Conservation (phyloP, 1,140 invertebrate genomes). For the Drosophila sp. region DNA sequence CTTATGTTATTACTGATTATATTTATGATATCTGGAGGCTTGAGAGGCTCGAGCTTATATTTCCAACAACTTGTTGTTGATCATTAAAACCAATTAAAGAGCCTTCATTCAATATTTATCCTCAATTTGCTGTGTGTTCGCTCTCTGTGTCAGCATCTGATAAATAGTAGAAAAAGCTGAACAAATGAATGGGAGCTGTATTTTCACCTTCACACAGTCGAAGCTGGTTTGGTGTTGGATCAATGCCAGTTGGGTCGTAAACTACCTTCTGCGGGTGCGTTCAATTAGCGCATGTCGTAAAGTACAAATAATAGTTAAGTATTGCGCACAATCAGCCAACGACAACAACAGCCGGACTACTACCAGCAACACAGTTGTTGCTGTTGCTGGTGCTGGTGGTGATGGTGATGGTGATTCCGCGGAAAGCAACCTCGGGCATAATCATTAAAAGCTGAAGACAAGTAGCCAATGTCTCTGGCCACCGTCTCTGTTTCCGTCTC, state of each 20-base stretch:
- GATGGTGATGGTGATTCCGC: constrained; percentile 32
- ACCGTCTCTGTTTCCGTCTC: constrained; percentile 11
- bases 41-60: background rate
- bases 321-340: constrained; percentile 16
- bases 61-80: background rate
- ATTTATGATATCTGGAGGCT: background rate
- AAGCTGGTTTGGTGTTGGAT: constrained; percentile 27
- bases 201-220: constrained; percentile 40
- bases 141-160: too few relatives aligned
- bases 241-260: constrained; percentile 62
- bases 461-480: constrained; percentile 37
- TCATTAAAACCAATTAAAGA: constrained; percentile 1
- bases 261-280: constrained; percentile 58
- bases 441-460: constrained; percentile 67
- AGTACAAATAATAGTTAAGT: constrained; percentile 78
- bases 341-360: background rate
- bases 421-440: constrained; percentile 50
- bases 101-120: constrained; percentile 2
- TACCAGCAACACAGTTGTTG: background rate
- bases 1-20: background rate
- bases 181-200: constrained; percentile 39
- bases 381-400: too few relatives aligned
- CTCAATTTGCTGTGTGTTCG: background rate
- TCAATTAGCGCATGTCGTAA: constrained; percentile 79
- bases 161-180: background rate